Conservation (phyloP, 2,797 vertebrate genomes). For the Neosilurus mollespiculum region DNA sequence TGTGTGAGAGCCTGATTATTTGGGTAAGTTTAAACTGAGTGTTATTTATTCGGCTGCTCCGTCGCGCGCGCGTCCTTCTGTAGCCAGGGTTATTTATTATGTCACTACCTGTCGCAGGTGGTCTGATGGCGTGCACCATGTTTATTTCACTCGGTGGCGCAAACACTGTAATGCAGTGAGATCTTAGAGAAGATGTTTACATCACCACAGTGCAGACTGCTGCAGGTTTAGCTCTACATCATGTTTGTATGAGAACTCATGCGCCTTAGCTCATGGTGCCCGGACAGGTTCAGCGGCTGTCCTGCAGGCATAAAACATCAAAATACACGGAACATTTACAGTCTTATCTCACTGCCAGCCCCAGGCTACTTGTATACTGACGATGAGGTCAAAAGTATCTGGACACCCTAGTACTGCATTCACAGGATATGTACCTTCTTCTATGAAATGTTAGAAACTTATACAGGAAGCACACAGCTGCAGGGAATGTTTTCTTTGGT, state of each 20-base stretch:
- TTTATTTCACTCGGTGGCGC: background rate
- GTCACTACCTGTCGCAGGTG: conserved; percentile 65
- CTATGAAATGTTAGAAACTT: too few relatives aligned
- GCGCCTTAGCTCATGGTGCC: background rate
- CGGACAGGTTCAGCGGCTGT: too few relatives aligned
- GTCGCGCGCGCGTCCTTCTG: background rate
- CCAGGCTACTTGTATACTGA: background rate
- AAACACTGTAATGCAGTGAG: background rate
- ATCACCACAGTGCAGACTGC: too few relatives aligned
- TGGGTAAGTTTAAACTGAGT: conserved; percentile 81
- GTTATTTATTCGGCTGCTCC: background rate
- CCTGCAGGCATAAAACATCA: background rate
- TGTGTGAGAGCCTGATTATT: conserved; percentile 89
- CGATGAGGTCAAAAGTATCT: background rate
- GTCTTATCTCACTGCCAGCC: background rate
- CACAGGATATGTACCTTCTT: background rate
- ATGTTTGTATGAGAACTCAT: background rate
- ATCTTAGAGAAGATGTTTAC: background rate
- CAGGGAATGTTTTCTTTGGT: background rate
- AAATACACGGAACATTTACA: background rate
- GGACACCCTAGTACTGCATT: background rate
- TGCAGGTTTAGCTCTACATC: background rate
- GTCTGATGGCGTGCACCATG: background rate
- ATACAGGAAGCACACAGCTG: background rate
- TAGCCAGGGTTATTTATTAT: conserved; percentile 17